Percentiles rank a stretch among this genome's conserved stretches.
Evolutionary conservation across 2,888 invertebrate genomes (phyloP).

Genomic region (Drosophila glabriapex): DNA sequence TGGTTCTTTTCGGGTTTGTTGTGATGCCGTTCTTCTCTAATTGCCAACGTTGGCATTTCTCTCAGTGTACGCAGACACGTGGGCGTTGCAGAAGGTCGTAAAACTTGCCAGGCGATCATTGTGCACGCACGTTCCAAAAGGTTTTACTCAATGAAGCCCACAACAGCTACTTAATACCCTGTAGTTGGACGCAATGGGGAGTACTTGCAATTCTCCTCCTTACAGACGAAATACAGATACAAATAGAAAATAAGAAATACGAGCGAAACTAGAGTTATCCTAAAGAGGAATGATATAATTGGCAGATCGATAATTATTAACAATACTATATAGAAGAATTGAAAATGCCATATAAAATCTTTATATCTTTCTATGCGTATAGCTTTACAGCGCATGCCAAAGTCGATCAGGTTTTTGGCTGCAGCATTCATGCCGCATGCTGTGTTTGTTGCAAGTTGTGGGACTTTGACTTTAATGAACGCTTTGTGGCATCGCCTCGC

Average conservation of each 20-base stretch:
- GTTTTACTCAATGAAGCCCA: conserved; percentile 72
- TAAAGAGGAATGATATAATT: neutral
- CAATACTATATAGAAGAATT: neutral
- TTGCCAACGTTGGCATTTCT: conserved; percentile 60
- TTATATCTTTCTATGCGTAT: neutral
- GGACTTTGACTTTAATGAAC: conserved; percentile 74
- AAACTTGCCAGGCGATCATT: conserved; percentile 67
- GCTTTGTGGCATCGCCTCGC: conserved; percentile 55
- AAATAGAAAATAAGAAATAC: neutral
- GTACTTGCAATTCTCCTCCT: neutral
- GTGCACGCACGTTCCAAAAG: conserved; percentile 74
- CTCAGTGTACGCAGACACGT: conserved; percentile 70
- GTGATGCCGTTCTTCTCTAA: conserved; percentile 53
- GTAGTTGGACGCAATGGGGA: neutral
- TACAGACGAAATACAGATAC: neutral
- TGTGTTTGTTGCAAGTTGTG: conserved; percentile 53
- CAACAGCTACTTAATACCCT: conserved; percentile 52
- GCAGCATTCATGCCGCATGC: conserved; percentile 27
- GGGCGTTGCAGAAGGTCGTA: conserved; percentile 79
- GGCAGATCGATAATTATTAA: neutral
- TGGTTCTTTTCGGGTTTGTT: conserved; percentile 28
- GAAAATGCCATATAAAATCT: neutral
- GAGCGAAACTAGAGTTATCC: neutral
- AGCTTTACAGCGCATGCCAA: conserved; percentile 7
- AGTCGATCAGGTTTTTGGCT: neutral